Base-by-base conservation (phyloP, 1,140 invertebrate species). In the Aphidius ervi region DNA sequence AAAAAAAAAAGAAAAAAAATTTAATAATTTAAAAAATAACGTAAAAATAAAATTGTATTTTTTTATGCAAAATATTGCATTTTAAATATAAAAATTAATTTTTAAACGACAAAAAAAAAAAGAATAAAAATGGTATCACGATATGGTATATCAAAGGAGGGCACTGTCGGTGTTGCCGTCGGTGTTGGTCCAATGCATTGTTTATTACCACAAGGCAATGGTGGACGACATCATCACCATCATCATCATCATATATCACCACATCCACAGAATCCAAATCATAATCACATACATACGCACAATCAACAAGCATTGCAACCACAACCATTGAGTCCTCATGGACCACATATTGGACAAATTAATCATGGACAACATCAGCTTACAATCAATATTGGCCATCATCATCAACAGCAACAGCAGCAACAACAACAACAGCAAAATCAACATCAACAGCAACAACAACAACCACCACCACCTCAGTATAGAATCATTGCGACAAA, bases 61-160 rank as follows among this genome's bases (percentile, higher is more conserved):
- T 10, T 49, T 49, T 31, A 31, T 23, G 48, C n/a, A 31, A 23
- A 49, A 10, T 9, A 49, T 52, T 52, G 23, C 23, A 52, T 52
- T 52, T 52, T 10, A 16, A 4, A 39, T 39, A n/a, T 10, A 39
- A 39, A 39, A 52, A 52, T 37, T 52, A 39, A 23, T 4, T 39
- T 23, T 31, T 39, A 39, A 16, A 16, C 16, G 16, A 16, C 16
- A 16, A 39, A 9, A 40, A 52, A 52, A 39, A 48, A 48, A 5
- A 39, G 3, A 39, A 39, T 3, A 67, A 71, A 65, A 65, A 77
- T 77, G 75, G 75, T 77, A 63, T 76, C 76, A 62, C 67, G 75
- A 61, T 78, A 75, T 67, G 72, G 73, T 61, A 68, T 77, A 60
- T 67, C 69, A 57, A 77, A 77, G 70, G 76, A 78, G 63, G 71